Evolutionary conservation across 2,888 invertebrate species (phyloP), one percentile per base, ranked within the genome.

Genomic region (Lepidonotus clava): DNA sequence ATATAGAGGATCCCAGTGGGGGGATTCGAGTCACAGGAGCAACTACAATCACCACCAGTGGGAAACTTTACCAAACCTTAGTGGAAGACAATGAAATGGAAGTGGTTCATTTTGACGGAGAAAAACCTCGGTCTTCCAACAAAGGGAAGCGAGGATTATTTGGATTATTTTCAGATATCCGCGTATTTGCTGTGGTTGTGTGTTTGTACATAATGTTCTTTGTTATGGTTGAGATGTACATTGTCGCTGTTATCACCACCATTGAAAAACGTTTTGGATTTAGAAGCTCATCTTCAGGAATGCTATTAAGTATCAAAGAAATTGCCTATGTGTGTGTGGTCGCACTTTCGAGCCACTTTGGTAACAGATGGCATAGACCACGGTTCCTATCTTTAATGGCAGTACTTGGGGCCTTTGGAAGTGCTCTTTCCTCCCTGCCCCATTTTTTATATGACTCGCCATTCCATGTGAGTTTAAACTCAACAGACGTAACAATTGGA

Each of bases 231-330:
- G 86, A 86, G 24, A 38, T 56, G 40, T 86, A 86, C 77, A 11
- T 86, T 14, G 40, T 86, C 56, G 86, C 86, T 0, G 56, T 86
- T 5, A 51, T 86, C 8, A 86, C 86, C 8, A 80, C 77, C 36
- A 53, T 86, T 21, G 86, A 86, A 32, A 77, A 56, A 32, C 51
- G 86, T 1, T 86, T 86, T 34, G 86, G 86, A 18, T 66, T 86
- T n/a, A 34, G 40, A 1, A 80, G 77, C 34, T 38, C 56, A 8
- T 76, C 71, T 14, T 34, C 56, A 24, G 86, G 86, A 18, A 24
- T 80, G 34, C 38, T 86, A 21, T 38, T 86, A 8, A 86, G 80
- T 40, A 36, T 24, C 5, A 76, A 66, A 21, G 86, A 86, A 61
- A 56, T 51, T 5, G 77, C 80, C 21, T 86, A 51, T n/a, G 51